Evolutionary conservation across 2,888 invertebrate species (phyloP).

Genomic region (Megamerina dolium): DNA sequence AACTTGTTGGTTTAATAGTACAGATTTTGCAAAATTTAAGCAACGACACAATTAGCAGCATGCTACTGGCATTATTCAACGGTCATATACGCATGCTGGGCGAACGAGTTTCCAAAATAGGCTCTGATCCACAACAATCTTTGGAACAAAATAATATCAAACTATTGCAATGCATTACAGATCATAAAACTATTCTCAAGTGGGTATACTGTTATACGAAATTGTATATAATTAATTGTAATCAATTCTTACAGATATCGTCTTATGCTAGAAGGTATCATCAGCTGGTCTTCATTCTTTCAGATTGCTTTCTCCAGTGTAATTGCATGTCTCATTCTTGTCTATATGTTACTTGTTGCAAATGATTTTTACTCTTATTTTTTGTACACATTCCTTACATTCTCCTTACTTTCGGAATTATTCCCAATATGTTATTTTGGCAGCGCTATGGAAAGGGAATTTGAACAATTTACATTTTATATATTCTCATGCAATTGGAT

Average conservation of each 20-base stretch:
- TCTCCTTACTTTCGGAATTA: no score
- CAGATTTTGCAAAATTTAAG: constrained; percentile 18
- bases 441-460: constrained; percentile 14
- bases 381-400: constrained; percentile 15
- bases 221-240: not conserved
- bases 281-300: constrained; percentile 13
- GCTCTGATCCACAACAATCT: constrained; percentile 1
- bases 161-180: constrained; percentile 19
- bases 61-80: constrained; percentile 17
- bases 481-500: constrained; percentile 21
- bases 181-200: constrained; percentile 21
- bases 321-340: constrained; percentile 18
- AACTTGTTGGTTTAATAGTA: constrained; percentile 16
- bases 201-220: constrained; percentile 8
- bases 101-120: constrained; percentile 20
- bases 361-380: constrained; percentile 10
- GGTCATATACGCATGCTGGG: constrained; percentile 22
- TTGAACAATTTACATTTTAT: constrained; percentile 17
- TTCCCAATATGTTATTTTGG: constrained; percentile 20
- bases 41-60: constrained; percentile 19
- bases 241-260: constrained; percentile 11
- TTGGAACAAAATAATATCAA: constrained; percentile 10
- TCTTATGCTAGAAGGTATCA: constrained; percentile 10
- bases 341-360: constrained; percentile 16
- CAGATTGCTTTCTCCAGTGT: constrained; percentile 16